Base-by-base conservation (phyloP, 2,113 vertebrate genomes). In the Lagenorhynchus albirostris region DNA sequence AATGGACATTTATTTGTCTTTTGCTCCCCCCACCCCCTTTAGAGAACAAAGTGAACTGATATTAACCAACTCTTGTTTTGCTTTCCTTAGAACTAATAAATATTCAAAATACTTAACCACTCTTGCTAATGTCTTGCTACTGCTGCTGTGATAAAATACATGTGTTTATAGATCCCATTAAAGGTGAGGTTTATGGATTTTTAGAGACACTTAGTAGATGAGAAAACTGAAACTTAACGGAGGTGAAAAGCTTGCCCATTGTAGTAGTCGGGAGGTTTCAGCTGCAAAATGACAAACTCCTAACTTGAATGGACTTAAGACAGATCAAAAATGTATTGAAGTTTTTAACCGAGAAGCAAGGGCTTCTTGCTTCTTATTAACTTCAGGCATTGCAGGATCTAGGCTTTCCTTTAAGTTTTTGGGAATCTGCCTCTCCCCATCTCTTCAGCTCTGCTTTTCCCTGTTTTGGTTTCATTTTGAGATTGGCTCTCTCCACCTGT, bases 221-320 rank as follows among this genome's bases (percentile, higher is more conserved):
- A 94, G 93, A 93, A 94, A 96, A 97, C 12, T 15, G 87, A 97
- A 97, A 95, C 84, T 71, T 70, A 85, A 26, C 44, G 62, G 85
- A 25, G 31, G 81, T 26, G 77, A 96, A 70, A 36, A 80, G 94
- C 82, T 44, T 58, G 70, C 41, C 50, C 58, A 17, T 23, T 79
- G 33, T 77, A 33, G 91, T 71, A 55, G 89, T 91, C 26, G 36
- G 47, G 73, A 97, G 15, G 77, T 94, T 97, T 95, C 80, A 23
- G 33, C 23, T 91, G 85, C 65, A 93, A 91, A 93, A 65, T 82
- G 77, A 91, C 85, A 71, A 36, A 41, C 73, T 77, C 87, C 76
- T 77, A 38, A 80, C 47, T 76, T 44, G 31, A n/a, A 58, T 50
- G 79, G 83, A 53, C 25, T 50, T 55, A 41, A 23, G 60, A 21